These are phyloP conservation scores for Xiphophorus hellerii DNA, from an alignment of 2,113 vertebrate species.

Conservation along the genomic window DNA sequence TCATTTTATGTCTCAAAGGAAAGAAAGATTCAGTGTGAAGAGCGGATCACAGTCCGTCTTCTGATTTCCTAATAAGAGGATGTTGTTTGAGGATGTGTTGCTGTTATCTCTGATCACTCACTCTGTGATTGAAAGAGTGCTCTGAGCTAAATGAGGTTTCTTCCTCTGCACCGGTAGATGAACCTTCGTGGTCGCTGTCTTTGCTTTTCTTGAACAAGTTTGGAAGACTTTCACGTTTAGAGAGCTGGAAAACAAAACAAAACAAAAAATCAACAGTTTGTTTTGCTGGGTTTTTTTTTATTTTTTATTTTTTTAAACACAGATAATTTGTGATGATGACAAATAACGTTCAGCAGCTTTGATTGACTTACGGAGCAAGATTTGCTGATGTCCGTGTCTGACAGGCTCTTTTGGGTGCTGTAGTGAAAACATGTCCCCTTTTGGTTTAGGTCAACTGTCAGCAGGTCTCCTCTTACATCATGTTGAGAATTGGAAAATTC, in stretches of 20 bases:
- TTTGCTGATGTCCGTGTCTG: slow-evolving; percentile 87
- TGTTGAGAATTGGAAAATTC: slow-evolving; percentile 91
- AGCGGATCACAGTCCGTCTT: not conserved
- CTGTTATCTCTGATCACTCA: slow-evolving; percentile 35
- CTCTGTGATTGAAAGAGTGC: slow-evolving; percentile 57
- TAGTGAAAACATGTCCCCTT: not conserved
- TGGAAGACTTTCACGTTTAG: slow-evolving; percentile 79
- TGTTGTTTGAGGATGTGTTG: slow-evolving; percentile 2
- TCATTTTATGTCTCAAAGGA: not conserved
- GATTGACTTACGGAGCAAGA: slow-evolving; percentile 68
- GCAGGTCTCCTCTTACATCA: slow-evolving; percentile 83
- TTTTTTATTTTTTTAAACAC: not conserved
- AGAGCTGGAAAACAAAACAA: slow-evolving; percentile 68
- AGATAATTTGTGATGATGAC: not conserved
- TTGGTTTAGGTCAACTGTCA: slow-evolving; percentile 63
- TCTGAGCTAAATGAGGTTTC: slow-evolving; percentile 62
- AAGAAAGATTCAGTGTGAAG: not conserved
- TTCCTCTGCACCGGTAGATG: slow-evolving; percentile 64
- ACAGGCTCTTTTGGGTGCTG: slow-evolving; percentile 84
- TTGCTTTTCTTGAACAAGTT: slow-evolving; percentile 71
- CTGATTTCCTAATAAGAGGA: slow-evolving; percentile 10
- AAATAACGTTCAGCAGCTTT: not conserved
- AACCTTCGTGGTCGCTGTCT: slow-evolving; percentile 67
- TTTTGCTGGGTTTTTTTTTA: not conserved
- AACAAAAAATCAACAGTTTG: not conserved